Percentiles rank a stretch among this genome's conserved stretches.
phyloP scores from a whole-genome alignment of 2,888 invertebrate species.

The Eupithecia insigniata region DNA sequence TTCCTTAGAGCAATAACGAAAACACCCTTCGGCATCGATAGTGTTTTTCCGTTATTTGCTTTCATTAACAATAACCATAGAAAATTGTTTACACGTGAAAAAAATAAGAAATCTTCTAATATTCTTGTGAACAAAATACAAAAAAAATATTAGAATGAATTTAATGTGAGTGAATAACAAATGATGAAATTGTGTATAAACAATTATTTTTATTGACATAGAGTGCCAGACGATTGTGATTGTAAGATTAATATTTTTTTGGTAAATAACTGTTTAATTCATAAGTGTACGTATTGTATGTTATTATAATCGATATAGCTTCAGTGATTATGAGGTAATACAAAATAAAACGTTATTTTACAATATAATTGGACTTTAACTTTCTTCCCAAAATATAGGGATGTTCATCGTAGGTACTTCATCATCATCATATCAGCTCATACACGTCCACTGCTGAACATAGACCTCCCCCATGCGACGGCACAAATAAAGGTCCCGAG shows the following conservation, averaged over 20 bases:
- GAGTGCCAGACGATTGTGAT: constrained; percentile 82
- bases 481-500: no score
- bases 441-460: no score
- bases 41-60: background rate
- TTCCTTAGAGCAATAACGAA: background rate
- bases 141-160: constrained; percentile 22
- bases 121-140: constrained; percentile 27
- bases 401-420: no score
- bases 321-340: constrained; percentile 70
- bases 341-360: constrained; percentile 80
- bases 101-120: constrained; percentile 9
- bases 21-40: background rate
- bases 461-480: no score
- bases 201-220: constrained; percentile 50
- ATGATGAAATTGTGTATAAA: constrained; percentile 28
- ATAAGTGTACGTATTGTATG: constrained; percentile 67
- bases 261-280: constrained; percentile 63
- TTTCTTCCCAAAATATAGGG: constrained; percentile 20
- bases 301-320: constrained; percentile 74
- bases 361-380: constrained; percentile 57
- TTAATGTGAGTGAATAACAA: constrained; percentile 21
- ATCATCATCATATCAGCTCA: no score
- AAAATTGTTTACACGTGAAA: background rate
- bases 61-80: background rate
- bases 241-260: constrained; percentile 62